These are phyloP conservation scores for Siphlonurus alternatus DNA, from an alignment of 2,888 invertebrate genomes.

Conservation along the genomic window DNA sequence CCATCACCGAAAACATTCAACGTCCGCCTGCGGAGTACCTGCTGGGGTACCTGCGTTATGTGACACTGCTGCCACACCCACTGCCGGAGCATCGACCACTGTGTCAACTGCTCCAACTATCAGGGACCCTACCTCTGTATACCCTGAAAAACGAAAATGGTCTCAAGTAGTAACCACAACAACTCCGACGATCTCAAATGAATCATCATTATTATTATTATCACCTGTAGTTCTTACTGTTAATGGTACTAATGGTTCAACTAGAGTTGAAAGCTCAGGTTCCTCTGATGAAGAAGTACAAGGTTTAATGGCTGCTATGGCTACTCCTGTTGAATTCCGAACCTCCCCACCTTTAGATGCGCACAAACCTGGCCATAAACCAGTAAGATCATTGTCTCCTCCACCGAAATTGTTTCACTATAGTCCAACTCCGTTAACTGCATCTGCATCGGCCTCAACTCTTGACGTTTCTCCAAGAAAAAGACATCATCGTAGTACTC, in stretches of 20 bases:
- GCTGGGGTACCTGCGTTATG: not conserved
- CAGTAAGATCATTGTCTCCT: slow-evolving; percentile 28
- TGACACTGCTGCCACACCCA: not conserved
- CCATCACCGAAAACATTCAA: not conserved
- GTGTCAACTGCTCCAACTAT: slow-evolving; percentile 13
- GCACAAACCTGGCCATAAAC: slow-evolving; percentile 46
- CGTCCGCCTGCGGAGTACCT: not conserved
- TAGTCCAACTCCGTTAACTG: slow-evolving; percentile 16
- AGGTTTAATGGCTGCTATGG: slow-evolving; percentile 43
- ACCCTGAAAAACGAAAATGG: slow-evolving; percentile 64
- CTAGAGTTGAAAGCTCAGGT: slow-evolving; percentile 26
- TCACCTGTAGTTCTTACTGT: not conserved
- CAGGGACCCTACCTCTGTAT: slow-evolving; percentile 27
- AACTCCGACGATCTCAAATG: not conserved
- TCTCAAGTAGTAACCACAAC: slow-evolving; percentile 33
- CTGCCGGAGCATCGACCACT: not conserved
- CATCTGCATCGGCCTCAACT: slow-evolving; percentile 16
- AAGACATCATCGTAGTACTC: slow-evolving; percentile 40
- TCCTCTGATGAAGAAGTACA: slow-evolving; percentile 48
- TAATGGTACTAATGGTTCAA: slow-evolving; percentile 3
- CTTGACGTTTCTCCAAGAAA: slow-evolving; percentile 35
- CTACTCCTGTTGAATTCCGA: slow-evolving; percentile 75
- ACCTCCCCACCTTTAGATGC: slow-evolving; percentile 82
- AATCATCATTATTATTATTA: too few species aligned
- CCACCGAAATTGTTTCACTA: slow-evolving; percentile 30